These are phyloP conservation scores for Chrysocyon brachyurus DNA, from an alignment of 2,797 vertebrate species.

Conservation along the genomic window DNA sequence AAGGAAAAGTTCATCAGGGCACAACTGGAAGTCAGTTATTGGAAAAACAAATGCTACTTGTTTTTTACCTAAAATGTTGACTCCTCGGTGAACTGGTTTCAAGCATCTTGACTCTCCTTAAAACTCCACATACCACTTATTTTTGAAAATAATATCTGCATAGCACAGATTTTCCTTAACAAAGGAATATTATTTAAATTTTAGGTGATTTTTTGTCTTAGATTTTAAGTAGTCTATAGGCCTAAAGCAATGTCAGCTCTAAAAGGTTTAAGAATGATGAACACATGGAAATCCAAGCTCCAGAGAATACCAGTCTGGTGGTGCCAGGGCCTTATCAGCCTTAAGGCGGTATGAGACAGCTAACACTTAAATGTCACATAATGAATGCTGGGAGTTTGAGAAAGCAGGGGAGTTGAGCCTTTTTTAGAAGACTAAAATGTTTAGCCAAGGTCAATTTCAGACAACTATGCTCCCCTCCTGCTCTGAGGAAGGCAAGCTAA, in stretches of 20 bases:
- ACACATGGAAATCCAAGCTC: background rate
- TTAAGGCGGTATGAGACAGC: background rate
- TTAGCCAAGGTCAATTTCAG: background rate
- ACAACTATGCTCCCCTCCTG: background rate
- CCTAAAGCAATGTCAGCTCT: background rate
- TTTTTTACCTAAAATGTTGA: background rate
- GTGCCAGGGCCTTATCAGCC: background rate
- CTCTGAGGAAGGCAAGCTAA: background rate
- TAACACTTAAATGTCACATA: background rate
- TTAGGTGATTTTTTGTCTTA: background rate
- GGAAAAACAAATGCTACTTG: background rate
- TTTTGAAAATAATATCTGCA: background rate
- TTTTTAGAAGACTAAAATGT: background rate
- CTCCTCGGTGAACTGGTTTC: background rate
- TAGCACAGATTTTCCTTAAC: background rate
- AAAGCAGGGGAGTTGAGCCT: background rate
- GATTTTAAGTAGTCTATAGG: background rate
- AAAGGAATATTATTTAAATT: background rate
- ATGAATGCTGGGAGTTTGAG: background rate
- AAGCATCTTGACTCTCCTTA: background rate
- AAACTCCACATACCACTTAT: background rate
- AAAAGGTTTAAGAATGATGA: background rate
- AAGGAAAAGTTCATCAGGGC: background rate
- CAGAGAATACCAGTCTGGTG: background rate
- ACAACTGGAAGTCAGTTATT: background rate